Percentiles rank a stretch among this genome's conserved stretches.
Conservation (phyloP, 1,140 invertebrate genomes). For the Drosophila elegans region DNA sequence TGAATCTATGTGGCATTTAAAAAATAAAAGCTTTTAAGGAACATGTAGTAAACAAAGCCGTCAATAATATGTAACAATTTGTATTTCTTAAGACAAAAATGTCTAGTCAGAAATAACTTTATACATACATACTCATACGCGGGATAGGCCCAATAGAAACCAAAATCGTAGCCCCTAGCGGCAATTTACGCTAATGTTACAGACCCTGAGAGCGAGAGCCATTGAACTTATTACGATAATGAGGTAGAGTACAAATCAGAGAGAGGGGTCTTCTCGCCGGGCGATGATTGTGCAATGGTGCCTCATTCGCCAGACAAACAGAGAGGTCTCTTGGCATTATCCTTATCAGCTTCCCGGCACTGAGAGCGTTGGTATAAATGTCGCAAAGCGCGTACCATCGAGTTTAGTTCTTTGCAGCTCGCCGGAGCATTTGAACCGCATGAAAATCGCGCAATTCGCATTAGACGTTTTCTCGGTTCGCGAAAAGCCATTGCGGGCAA, state of each 20-base stretch:
- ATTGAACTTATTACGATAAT: constrained; percentile 59
- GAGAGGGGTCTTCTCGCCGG: constrained; percentile 10
- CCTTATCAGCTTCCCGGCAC: constrained; percentile 59
- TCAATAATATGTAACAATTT: too few species aligned
- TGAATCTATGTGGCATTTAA: too few species aligned
- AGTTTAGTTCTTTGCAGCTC: constrained; percentile 73
- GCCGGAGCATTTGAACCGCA: constrained; percentile 57
- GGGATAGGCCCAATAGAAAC: constrained; percentile 4
- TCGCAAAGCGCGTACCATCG: constrained; percentile 55
- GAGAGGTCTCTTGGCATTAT: constrained; percentile 28
- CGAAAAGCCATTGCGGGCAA: neutral
- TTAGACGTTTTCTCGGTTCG: constrained; percentile 3
- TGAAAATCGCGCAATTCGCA: neutral
- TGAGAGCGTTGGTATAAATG: constrained; percentile 62
- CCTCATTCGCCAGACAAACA: constrained; percentile 13
- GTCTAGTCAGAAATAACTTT: too few species aligned
- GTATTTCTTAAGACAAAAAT: too few species aligned
- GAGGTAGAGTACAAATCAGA: constrained; percentile 3
- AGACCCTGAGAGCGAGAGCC: constrained; percentile 46
- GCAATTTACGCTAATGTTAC: constrained; percentile 24
- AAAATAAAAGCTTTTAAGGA: too few species aligned
- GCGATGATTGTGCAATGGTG: constrained; percentile 34
- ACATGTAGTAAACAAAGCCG: too few species aligned
- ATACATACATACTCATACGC: constrained; percentile 9
- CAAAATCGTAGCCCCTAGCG: constrained; percentile 1